phyloP scores from a whole-genome alignment of 2,797 vertebrate genomes.

The Amniataba percoides region DNA sequence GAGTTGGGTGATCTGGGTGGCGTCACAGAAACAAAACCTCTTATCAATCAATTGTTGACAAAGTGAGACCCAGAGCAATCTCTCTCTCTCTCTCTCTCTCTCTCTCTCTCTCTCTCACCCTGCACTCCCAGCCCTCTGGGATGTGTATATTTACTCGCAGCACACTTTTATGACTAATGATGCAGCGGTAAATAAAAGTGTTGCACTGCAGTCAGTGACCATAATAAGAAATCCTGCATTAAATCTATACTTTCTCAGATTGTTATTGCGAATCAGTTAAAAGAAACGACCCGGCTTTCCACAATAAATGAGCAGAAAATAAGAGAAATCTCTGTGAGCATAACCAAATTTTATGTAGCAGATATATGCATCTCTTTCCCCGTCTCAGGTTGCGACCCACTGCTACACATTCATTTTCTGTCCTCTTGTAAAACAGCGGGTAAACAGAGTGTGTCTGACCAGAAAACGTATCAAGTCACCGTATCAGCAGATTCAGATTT shows the following conservation, averaged over 20 bases:
- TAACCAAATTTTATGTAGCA: not conserved
- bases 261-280: not conserved
- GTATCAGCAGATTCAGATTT: slow-evolving; percentile 29
- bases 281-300: not conserved
- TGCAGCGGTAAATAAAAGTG: slow-evolving; percentile 31
- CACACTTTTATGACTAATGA: slow-evolving; percentile 42
- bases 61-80: slow-evolving; percentile 66
- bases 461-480: not conserved
- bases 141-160: slow-evolving; percentile 60
- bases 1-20: slow-evolving; percentile 75
- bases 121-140: slow-evolving; percentile 30
- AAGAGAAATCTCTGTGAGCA: not conserved
- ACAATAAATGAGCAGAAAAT: not conserved
- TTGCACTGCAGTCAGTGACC: slow-evolving; percentile 17
- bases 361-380: not conserved
- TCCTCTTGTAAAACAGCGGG: slow-evolving; percentile 20
- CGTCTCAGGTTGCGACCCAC: slow-evolving; percentile 3
- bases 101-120: slow-evolving; percentile 35
- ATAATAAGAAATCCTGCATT: not conserved
- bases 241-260: not conserved
- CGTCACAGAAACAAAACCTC: slow-evolving; percentile 80
- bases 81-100: slow-evolving; percentile 43
- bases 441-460: slow-evolving; percentile 26
- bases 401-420: slow-evolving; percentile 12
- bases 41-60: slow-evolving; percentile 83